Conservation (phyloP, 1,140 invertebrate species). For the Ephestia elutella region DNA sequence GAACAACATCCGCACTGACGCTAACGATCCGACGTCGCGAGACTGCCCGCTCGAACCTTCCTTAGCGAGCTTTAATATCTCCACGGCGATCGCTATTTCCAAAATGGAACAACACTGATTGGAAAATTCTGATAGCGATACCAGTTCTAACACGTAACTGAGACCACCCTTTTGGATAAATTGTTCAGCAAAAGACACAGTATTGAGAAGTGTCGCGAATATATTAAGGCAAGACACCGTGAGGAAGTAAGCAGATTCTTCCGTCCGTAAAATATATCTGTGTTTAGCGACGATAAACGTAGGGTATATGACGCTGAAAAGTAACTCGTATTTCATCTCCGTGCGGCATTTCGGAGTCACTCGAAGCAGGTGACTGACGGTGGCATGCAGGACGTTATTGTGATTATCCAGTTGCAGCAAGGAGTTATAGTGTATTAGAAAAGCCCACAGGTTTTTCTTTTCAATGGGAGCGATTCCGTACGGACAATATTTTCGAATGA, state of each 20-base stretch:
- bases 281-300: conserved; percentile 76
- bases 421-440: conserved; percentile 76
- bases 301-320: conserved; percentile 77
- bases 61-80: conserved; percentile 71
- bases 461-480: conserved; percentile 45
- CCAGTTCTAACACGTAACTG: conserved; percentile 73
- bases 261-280: conserved; percentile 56
- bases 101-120: conserved; percentile 77
- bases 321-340: conserved; percentile 75
- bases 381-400: conserved; percentile 74
- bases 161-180: conserved; percentile 76
- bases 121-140: conserved; percentile 73
- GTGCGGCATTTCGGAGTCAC: conserved; percentile 74
- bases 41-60: conserved; percentile 48
- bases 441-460: conserved; percentile 73
- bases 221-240: conserved; percentile 77
- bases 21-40: conserved; percentile 52
- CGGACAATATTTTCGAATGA: conserved; percentile 45
- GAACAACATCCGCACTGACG: conserved; percentile 73
- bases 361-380: conserved; percentile 77
- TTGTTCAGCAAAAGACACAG: conserved; percentile 74
- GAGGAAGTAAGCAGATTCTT: conserved; percentile 74
- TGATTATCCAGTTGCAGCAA: conserved; percentile 74
- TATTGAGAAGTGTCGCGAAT: conserved; percentile 76
- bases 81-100: conserved; percentile 77